Evolutionary conservation across 2,113 vertebrate species (phyloP).

Genomic region (Forbesichthys agassizii): DNA sequence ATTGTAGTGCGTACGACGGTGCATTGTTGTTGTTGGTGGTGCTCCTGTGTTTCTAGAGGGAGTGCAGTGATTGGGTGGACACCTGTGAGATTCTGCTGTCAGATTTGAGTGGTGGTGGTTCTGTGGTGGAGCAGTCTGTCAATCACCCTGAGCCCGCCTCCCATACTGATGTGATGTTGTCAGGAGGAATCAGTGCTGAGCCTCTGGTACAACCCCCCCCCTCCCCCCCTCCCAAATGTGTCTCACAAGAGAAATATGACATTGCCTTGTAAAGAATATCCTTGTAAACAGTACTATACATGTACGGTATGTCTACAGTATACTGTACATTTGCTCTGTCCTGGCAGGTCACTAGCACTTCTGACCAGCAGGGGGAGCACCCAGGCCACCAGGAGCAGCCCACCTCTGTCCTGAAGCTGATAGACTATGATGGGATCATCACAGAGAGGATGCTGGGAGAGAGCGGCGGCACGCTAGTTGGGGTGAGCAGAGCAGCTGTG

Average conservation of each 20-base stretch:
- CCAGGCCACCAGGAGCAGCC: constrained; percentile 8
- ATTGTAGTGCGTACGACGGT: neutral
- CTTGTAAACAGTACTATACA: too few species aligned
- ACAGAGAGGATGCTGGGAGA: constrained; percentile 69
- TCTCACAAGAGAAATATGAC: too few species aligned
- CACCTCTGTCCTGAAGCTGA: constrained; percentile 60
- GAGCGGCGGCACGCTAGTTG: constrained; percentile 48
- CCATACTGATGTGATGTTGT: constrained; percentile 47
- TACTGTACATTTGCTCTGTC: too few species aligned
- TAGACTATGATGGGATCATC: constrained; percentile 78
- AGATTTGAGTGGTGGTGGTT: constrained; percentile 64
- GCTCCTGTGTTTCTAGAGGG: constrained; percentile 65
- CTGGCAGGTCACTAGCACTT: neutral
- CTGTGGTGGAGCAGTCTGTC: constrained; percentile 52
- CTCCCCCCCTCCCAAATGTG: too few species aligned
- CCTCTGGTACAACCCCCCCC: constrained; percentile 36
- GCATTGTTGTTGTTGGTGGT: constrained; percentile 9
- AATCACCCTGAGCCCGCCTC: constrained; percentile 31
- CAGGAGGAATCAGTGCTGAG: constrained; percentile 4
- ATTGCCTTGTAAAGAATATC: too few species aligned
- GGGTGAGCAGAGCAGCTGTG: constrained; percentile 59
- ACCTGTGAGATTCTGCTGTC: constrained; percentile 76
- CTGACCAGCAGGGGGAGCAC: constrained; percentile 51
- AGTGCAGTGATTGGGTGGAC: constrained; percentile 80
- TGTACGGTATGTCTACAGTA: too few species aligned